A percentile compares a stretch with the other conserved stretches of the same genome.
Conservation (phyloP, 2,888 invertebrate genomes). For the Copidosoma aretas region DNA sequence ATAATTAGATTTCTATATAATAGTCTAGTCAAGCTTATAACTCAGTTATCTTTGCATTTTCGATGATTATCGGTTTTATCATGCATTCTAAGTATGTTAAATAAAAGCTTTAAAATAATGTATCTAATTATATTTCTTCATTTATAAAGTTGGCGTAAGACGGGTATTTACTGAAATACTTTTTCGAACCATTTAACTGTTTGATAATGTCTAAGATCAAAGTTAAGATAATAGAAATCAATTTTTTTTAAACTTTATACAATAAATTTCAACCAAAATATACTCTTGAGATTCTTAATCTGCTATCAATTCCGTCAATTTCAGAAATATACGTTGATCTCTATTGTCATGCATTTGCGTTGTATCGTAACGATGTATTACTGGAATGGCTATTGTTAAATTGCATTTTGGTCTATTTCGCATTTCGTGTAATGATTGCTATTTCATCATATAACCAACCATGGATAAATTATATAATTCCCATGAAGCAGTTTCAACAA, state of each 20-base stretch:
- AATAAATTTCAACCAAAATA: conserved; percentile 7
- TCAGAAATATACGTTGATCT: background rate
- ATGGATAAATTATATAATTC: conserved; percentile 7
- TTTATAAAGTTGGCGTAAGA: background rate
- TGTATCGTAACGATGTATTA: conserved; percentile 5
- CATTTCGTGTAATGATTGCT: conserved; percentile 9
- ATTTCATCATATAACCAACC: conserved; percentile 2
- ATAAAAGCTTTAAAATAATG: conserved; percentile 8
- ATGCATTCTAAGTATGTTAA: conserved; percentile 2
- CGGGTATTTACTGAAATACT: background rate
- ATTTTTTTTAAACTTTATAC: too few relatives aligned
- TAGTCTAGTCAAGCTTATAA: too few relatives aligned
- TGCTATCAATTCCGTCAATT: too few relatives aligned
- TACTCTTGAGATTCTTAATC: background rate
- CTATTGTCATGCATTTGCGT: conserved; percentile 14
- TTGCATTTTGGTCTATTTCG: conserved; percentile 16
- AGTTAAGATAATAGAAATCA: background rate
- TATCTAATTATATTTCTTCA: background rate
- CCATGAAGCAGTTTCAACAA: background rate
- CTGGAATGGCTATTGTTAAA: conserved; percentile 16
- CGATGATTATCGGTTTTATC: background rate
- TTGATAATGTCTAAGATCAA: background rate
- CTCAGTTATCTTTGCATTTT: background rate
- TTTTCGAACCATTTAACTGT: background rate
- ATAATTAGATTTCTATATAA: too few relatives aligned